These are phyloP conservation scores for Enteromius afrohamiltoni DNA, from an alignment of 2,797 vertebrate genomes.

Conservation along the genomic window DNA sequence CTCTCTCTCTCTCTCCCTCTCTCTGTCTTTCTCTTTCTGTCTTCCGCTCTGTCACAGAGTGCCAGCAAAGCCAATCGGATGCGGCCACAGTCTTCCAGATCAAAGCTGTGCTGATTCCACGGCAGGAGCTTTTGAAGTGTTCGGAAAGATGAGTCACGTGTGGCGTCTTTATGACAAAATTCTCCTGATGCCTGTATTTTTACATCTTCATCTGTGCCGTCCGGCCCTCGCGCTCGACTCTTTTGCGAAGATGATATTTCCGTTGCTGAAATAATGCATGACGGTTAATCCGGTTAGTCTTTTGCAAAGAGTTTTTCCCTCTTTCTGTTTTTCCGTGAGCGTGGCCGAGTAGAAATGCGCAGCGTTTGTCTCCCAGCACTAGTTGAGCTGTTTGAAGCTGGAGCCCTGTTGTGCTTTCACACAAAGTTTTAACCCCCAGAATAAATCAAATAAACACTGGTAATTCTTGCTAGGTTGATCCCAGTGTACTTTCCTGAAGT, in stretches of 20 bases:
- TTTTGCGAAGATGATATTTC: slow-evolving; percentile 40
- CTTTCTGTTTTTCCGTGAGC: slow-evolving; percentile 45
- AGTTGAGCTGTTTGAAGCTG: slow-evolving; percentile 60
- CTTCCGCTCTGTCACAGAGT: slow-evolving; percentile 7
- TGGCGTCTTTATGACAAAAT: slow-evolving; percentile 27
- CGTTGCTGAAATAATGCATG: slow-evolving; percentile 59
- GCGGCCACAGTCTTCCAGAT: slow-evolving; percentile 27
- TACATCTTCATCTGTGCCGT: slow-evolving; percentile 37
- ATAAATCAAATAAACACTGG: slow-evolving; percentile 52
- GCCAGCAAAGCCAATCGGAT: slow-evolving; percentile 38
- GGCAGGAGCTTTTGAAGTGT: slow-evolving; percentile 39
- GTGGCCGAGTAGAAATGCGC: slow-evolving; percentile 39
- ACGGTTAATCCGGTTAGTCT: slow-evolving; percentile 60
- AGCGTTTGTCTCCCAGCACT: slow-evolving; percentile 46
- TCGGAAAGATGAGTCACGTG: slow-evolving; percentile 25
- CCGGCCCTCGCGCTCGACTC: not conserved
- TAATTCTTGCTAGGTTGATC: slow-evolving; percentile 47
- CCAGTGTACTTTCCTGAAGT: slow-evolving; percentile 38
- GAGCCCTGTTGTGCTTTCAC: slow-evolving; percentile 56
- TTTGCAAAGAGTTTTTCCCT: slow-evolving; percentile 41
- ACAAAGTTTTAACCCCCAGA: slow-evolving; percentile 49
- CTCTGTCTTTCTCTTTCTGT: not conserved
- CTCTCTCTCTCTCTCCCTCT: slow-evolving; percentile 1
- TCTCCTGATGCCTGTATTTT: slow-evolving; percentile 43
- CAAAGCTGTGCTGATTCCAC: slow-evolving; percentile 35